phyloP scores from a whole-genome alignment of 2,113 vertebrate species.

The Chaetodon trifascialis region DNA sequence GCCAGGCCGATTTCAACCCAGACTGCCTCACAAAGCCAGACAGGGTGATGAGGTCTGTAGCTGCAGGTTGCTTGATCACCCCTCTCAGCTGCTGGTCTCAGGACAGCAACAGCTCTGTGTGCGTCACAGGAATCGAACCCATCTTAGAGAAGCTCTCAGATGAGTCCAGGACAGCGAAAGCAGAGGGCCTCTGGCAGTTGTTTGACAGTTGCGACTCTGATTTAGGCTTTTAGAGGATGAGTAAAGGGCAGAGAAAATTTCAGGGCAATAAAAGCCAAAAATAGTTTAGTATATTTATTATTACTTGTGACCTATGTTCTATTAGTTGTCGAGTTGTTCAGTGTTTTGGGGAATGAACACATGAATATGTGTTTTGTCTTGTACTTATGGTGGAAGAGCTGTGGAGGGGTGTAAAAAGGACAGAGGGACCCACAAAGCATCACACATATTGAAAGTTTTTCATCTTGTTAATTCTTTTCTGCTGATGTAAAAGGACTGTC shows the following conservation, averaged over 20 bases:
- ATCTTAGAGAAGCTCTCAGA: constrained; percentile 45
- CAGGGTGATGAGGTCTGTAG: constrained; percentile 12
- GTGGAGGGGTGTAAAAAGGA: not conserved
- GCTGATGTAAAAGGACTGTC: not conserved
- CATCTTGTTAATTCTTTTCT: not conserved
- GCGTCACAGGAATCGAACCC: constrained; percentile 40
- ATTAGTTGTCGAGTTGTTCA: not conserved
- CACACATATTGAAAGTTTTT: constrained; percentile 6
- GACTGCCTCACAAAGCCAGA: not conserved
- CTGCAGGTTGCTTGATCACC: constrained; percentile 44
- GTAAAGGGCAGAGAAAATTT: not conserved
- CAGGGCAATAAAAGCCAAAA: not conserved
- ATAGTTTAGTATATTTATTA: constrained; percentile 6
- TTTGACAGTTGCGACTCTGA: constrained; percentile 75
- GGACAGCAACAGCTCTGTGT: constrained; percentile 68
- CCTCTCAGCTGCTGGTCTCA: constrained; percentile 77
- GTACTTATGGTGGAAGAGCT: not conserved
- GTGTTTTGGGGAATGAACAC: not conserved
- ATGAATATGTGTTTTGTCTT: not conserved
- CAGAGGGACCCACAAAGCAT: not conserved
- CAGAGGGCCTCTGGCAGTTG: constrained; percentile 76
- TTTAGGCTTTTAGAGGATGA: constrained; percentile 33
- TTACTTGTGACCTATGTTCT: constrained; percentile 13
- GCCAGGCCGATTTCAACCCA: not conserved
- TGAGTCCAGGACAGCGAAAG: constrained; percentile 31